Evolutionary conservation across 2,888 invertebrate genomes (phyloP).

Genomic region (Agrochola macilenta): DNA sequence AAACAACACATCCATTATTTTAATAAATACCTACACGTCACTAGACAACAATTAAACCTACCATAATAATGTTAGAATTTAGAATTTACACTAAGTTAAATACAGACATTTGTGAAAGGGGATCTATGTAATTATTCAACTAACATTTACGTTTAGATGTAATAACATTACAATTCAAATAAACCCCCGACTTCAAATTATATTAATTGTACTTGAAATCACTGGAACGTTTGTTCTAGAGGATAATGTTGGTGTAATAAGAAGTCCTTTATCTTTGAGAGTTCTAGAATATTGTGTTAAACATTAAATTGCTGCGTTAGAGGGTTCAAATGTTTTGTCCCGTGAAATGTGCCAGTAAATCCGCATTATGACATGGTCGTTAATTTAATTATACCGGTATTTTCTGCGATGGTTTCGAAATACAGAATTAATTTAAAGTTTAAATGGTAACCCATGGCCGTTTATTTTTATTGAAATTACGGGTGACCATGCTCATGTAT

Average conservation of each 20-base stretch:
- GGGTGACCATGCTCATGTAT: no score
- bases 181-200: constrained; percentile 52
- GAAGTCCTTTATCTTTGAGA: constrained; percentile 39
- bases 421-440: background rate
- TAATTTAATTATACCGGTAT: constrained; percentile 1
- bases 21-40: constrained; percentile 17
- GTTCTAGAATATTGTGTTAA: constrained; percentile 40
- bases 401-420: constrained; percentile 3
- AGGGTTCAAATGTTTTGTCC: constrained; percentile 30
- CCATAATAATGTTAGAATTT: constrained; percentile 27
- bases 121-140: constrained; percentile 59
- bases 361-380: constrained; percentile 23
- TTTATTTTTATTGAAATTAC: background rate
- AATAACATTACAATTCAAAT: constrained; percentile 52
- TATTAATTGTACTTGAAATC: constrained; percentile 62
- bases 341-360: constrained; percentile 26
- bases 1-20: constrained; percentile 33
- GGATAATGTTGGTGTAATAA: constrained; percentile 52
- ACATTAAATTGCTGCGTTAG: constrained; percentile 31
- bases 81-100: constrained; percentile 42
- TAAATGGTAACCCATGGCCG: background rate
- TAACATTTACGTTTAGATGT: constrained; percentile 48
- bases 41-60: constrained; percentile 21
- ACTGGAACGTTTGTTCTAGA: constrained; percentile 43
- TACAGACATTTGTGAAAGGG: constrained; percentile 39